Conservation (phyloP, 1,140 invertebrate species). For the Paralvinella palmiformis region DNA sequence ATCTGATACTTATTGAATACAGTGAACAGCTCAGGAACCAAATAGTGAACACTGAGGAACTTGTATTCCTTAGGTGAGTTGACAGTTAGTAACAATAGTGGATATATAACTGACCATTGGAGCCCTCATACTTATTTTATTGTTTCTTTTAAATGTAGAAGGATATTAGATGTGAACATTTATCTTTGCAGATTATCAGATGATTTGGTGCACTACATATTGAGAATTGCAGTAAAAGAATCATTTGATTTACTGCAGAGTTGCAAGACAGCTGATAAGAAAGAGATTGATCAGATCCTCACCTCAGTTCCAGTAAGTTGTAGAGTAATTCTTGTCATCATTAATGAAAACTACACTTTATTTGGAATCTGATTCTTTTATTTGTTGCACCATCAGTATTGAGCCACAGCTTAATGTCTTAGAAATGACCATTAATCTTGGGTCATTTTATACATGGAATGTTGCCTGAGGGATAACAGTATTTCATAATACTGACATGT, state of each 20-base stretch:
- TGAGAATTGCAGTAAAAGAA: conserved; percentile 44
- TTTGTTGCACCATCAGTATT: no score
- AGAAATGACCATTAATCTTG: no score
- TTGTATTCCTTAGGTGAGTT: conserved; percentile 28
- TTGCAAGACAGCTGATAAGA: conserved; percentile 24
- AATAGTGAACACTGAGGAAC: conserved; percentile 20
- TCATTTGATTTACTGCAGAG: conserved; percentile 35
- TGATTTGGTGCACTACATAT: conserved; percentile 36
- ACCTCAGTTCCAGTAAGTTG: conserved; percentile 39
- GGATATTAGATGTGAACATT: background rate
- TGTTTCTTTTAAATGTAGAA: background rate
- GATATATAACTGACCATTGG: background rate
- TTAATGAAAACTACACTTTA: no score
- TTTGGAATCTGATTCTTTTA: no score
- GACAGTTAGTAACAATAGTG: background rate
- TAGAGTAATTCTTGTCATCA: no score
- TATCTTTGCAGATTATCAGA: conserved; percentile 33
- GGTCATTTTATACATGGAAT: no score
- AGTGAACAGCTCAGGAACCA: conserved; percentile 33
- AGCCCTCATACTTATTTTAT: background rate
- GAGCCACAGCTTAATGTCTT: no score
- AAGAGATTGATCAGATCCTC: conserved; percentile 35
- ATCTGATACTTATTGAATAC: conserved; percentile 41
- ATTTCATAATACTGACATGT: no score
- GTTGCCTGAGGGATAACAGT: no score